Evolutionary conservation across 2,888 invertebrate species (phyloP), one percentile per base, ranked within the genome.

Genomic region (Toxonevra muliebris): DNA sequence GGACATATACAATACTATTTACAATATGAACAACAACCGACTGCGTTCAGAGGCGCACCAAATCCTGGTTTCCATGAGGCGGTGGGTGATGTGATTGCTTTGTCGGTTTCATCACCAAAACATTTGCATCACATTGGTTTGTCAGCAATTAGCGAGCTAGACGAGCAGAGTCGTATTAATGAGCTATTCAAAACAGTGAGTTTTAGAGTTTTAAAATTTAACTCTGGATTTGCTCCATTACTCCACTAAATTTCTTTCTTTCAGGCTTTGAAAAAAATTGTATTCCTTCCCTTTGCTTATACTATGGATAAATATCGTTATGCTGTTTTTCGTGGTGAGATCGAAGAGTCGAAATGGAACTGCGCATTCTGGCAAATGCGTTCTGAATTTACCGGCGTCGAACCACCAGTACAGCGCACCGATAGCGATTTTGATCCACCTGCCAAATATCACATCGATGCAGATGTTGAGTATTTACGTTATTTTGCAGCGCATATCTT

Each of bases 401-500:
- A 89, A 74, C 91, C 92, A 0, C 90, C 92, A 0, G 84, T 89
- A 0, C 82, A 85, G 40, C 86, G 92, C 71, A 87, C 86, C 19
- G 90, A 91, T 72, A 86, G 87, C 0, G 90, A 92, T 82, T 93
- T 93, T 74, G 93, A 93, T 80, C 89, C 93, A 0, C 91, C 92
- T 1, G 89, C 92, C 3, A 93, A 93, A 77, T 93, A 91, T 74
- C 93, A 93, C 73, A 87, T 92, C 1, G 88, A 90, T 15, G 90
- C 90, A 60, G 90, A 91, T 82, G 90, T 90, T 0, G 91, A 91
- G 63, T 92, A 82, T 60, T 73, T 80, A n/a, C 68, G 91, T 76
- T 92, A 92, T 83, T 92, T 91, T 85, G 92, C 95, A 1, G 92
- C 93, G 40, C 91, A 90, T 80, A 90, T 96, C 61, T 87, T 92